Conservation (phyloP, 2,797 vertebrate genomes). For the Acestrorhynchus altus region DNA sequence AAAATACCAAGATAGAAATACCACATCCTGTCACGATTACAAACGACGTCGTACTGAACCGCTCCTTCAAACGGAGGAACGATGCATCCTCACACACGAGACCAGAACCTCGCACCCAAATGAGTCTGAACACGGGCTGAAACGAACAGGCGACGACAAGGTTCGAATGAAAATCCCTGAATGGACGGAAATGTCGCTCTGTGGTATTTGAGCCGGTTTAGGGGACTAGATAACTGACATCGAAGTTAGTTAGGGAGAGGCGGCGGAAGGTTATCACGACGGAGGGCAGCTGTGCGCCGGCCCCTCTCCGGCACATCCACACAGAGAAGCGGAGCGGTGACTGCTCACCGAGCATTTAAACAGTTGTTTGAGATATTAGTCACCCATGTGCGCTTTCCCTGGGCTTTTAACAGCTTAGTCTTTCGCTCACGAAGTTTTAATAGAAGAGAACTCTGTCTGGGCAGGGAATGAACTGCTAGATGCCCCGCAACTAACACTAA, state of each 20-base stretch:
- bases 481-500: constrained; percentile 69
- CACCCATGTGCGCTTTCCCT: background rate
- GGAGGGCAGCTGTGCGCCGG: constrained; percentile 72
- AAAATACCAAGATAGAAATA: too few relatives aligned
- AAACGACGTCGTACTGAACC: background rate
- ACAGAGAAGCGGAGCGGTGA: constrained; percentile 64
- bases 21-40: background rate
- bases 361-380: constrained; percentile 35
- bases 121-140: background rate
- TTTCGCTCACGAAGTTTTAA: constrained; percentile 64
- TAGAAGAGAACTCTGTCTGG: constrained; percentile 59
- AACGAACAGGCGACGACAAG: background rate
- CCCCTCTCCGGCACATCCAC: constrained; percentile 62
- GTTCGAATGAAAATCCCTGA: too few relatives aligned
- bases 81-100: background rate
- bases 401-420: background rate
- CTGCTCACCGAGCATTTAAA: constrained; percentile 43
- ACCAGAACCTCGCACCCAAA: background rate
- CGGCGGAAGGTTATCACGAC: constrained; percentile 74
- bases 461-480: constrained; percentile 67
- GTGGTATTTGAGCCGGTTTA: background rate
- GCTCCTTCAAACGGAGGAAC: background rate
- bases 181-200: background rate
- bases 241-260: constrained; percentile 77
- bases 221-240: constrained; percentile 73